phyloP scores from a whole-genome alignment of 2,797 vertebrate genomes.

The Mus spretus region DNA sequence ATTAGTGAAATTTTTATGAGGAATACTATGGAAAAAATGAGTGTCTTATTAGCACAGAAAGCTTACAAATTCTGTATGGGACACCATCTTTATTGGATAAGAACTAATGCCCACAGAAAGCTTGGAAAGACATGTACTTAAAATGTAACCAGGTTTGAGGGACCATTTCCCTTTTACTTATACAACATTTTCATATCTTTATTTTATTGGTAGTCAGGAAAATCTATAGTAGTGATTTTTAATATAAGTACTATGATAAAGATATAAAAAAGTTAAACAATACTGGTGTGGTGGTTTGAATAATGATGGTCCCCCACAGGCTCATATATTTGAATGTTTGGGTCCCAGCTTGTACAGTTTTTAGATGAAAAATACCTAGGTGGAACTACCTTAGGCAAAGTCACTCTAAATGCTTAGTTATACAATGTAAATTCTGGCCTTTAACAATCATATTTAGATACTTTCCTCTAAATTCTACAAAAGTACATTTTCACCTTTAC shows the following conservation, averaged over 20 bases:
- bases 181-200: conserved; percentile 12
- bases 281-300: neutral
- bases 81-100: neutral
- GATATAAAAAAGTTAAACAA: conserved; percentile 22
- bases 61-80: conserved; percentile 32
- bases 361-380: conserved; percentile 34
- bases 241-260: conserved; percentile 10
- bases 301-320: too few species aligned
- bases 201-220: conserved; percentile 50
- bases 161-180: neutral
- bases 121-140: neutral
- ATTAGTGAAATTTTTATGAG: conserved; percentile 17
- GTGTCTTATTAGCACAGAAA: neutral
- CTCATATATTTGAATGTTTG: neutral
- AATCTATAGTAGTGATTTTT: conserved; percentile 7
- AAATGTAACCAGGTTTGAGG: neutral
- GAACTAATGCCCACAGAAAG: conserved; percentile 10
- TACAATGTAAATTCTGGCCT: neutral
- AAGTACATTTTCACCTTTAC: conserved; percentile 37
- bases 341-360: neutral
- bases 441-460: conserved; percentile 6
- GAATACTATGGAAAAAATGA: conserved; percentile 31
- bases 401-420: conserved; percentile 31
- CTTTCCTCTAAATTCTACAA: conserved; percentile 37
- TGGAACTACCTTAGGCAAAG: neutral